A percentile compares a stretch with the other conserved stretches of the same genome.
Evolutionary conservation across 2,113 vertebrate species (phyloP).

Genomic region (Clarias macrocephalus): DNA sequence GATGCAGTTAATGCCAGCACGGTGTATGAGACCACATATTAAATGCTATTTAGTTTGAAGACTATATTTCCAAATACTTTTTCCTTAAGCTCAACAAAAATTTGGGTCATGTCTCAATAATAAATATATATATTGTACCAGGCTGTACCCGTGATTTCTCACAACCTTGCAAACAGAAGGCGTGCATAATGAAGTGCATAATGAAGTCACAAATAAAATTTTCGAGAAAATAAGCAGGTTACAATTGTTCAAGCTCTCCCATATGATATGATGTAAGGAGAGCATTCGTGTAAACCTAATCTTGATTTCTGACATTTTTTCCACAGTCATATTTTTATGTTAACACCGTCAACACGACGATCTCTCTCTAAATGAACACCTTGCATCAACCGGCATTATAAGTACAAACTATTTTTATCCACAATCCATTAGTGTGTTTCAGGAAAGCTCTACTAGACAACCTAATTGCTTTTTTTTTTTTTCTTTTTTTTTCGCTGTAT

Average conservation of each 20-base stretch:
- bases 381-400: slow-evolving; percentile 35
- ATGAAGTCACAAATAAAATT: not conserved
- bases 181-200: not conserved
- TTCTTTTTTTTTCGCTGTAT: not conserved
- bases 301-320: slow-evolving; percentile 41
- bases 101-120: not conserved
- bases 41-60: not conserved
- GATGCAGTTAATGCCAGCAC: not conserved
- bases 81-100: not conserved
- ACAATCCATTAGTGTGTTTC: slow-evolving; percentile 16
- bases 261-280: not conserved
- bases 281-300: not conserved
- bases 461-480: slow-evolving; percentile 27
- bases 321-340: slow-evolving; percentile 15
- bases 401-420: slow-evolving; percentile 45
- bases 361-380: slow-evolving; percentile 26
- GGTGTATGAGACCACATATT: not conserved
- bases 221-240: not conserved
- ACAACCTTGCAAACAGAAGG: not conserved
- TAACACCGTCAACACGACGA: slow-evolving; percentile 26
- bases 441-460: slow-evolving; percentile 19
- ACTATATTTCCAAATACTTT: not conserved
- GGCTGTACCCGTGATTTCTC: not conserved
- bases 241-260: not conserved
- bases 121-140: not conserved